Percentiles rank a stretch among this genome's conserved stretches.
These are phyloP conservation scores for Hyppa rectilinea DNA, from an alignment of 2,888 invertebrate genomes.

Conservation along the genomic window DNA sequence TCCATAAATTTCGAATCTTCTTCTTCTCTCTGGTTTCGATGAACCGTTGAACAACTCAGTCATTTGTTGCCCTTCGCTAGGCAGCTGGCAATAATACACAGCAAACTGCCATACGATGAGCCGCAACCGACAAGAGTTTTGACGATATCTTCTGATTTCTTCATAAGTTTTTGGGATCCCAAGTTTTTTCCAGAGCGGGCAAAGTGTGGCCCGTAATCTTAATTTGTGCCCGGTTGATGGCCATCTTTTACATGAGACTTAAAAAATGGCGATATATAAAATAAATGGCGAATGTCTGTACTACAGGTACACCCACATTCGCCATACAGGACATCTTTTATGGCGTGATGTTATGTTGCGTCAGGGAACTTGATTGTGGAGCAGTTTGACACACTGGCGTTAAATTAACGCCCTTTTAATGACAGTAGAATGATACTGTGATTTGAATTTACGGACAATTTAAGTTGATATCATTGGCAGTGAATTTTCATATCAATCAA, in stretches of 20 bases:
- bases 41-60: slow-evolving; percentile 81
- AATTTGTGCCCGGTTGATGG: background rate
- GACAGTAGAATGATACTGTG: background rate
- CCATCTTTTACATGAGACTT: background rate
- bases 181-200: background rate
- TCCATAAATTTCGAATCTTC: background rate
- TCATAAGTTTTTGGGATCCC: background rate
- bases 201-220: background rate
- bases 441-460: background rate
- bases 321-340: too few relatives aligned
- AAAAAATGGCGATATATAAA: too few relatives aligned
- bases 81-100: slow-evolving; percentile 88
- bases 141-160: slow-evolving; percentile 34
- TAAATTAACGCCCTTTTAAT: background rate
- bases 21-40: background rate
- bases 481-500: background rate
- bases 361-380: background rate
- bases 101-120: slow-evolving; percentile 91
- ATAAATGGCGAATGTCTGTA: background rate
- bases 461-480: background rate
- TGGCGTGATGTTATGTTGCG: background rate
- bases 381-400: background rate
- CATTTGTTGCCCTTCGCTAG: slow-evolving; percentile 91
- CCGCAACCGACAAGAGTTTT: slow-evolving; percentile 88
- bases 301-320: background rate